Percentiles rank a stretch among this genome's conserved stretches.
phyloP scores from a whole-genome alignment of 2,113 vertebrate genomes.

The Paradoxurus hermaphroditus region DNA sequence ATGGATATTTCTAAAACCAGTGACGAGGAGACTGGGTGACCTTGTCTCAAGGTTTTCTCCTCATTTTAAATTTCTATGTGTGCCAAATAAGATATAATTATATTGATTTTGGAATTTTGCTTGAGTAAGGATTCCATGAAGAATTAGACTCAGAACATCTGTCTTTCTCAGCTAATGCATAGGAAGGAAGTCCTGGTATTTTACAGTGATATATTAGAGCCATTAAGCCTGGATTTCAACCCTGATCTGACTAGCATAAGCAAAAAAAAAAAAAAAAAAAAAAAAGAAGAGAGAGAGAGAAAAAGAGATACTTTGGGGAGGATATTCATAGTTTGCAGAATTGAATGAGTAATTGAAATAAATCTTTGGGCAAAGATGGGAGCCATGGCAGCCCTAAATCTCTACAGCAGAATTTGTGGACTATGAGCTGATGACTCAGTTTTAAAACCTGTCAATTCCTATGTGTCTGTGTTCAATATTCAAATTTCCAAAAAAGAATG shows the following conservation, averaged over 20 bases:
- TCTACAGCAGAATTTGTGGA: background rate
- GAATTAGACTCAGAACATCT: slow-evolving; percentile 20
- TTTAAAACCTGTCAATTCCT: background rate
- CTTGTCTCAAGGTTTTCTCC: background rate
- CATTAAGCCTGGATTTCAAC: slow-evolving; percentile 26
- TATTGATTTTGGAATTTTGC: background rate
- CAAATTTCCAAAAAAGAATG: background rate
- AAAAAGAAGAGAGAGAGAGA: background rate
- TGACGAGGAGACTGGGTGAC: background rate
- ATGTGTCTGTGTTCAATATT: background rate
- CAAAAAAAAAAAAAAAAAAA: background rate
- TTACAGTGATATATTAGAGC: slow-evolving; percentile 17
- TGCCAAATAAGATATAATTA: slow-evolving; percentile 19
- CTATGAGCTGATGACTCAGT: background rate
- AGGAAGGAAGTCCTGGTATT: background rate
- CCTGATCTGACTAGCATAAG: background rate
- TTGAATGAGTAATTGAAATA: background rate
- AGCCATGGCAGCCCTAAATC: background rate
- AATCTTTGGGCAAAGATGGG: background rate
- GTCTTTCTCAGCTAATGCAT: background rate
- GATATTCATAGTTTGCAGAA: background rate
- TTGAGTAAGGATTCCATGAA: slow-evolving; percentile 18
- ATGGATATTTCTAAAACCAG: background rate
- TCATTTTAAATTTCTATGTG: background rate
- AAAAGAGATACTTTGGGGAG: background rate